Conservation (phyloP, 2,797 vertebrate species). For the Alosa sapidissima region DNA sequence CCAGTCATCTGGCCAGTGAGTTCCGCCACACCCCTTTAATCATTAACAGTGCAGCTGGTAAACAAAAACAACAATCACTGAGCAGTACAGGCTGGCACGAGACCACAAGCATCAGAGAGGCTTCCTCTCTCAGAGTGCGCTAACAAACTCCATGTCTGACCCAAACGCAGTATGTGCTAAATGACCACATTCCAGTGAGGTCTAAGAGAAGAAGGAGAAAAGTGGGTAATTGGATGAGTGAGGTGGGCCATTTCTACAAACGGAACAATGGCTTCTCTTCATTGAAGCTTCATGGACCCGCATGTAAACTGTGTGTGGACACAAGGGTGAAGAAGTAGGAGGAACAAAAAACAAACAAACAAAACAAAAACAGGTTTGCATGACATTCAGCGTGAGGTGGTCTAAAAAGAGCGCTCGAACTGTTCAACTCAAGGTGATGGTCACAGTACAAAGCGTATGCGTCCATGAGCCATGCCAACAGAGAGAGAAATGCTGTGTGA, state of each 20-base stretch:
- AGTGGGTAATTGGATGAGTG: slow-evolving; percentile 60
- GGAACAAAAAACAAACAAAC: not conserved
- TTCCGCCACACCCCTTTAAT: not conserved
- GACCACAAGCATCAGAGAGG: not conserved
- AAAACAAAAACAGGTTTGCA: not conserved
- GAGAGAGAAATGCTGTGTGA: not conserved
- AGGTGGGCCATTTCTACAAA: slow-evolving; percentile 61
- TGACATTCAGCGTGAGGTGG: not conserved
- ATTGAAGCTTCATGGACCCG: slow-evolving; percentile 42
- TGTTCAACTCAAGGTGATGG: not conserved
- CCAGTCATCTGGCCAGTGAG: slow-evolving; percentile 3
- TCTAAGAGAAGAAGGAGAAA: slow-evolving; percentile 47
- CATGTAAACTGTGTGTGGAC: not conserved
- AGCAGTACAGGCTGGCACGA: not conserved
- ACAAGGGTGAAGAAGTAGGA: not conserved
- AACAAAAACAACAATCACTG: slow-evolving; percentile 4
- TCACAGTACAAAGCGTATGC: not conserved
- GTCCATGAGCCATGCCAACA: not conserved
- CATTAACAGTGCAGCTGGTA: slow-evolving; percentile 12
- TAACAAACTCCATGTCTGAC: not conserved
- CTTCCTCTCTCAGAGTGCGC: not conserved
- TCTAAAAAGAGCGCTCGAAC: not conserved
- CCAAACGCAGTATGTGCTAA: slow-evolving; percentile 38
- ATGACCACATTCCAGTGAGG: slow-evolving; percentile 54
- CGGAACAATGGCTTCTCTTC: slow-evolving; percentile 68